A percentile compares a stretch with the other conserved stretches of the same genome.
Evolutionary conservation across 2,888 invertebrate genomes (phyloP).

Genomic region (Plagodis pulveraria): DNA sequence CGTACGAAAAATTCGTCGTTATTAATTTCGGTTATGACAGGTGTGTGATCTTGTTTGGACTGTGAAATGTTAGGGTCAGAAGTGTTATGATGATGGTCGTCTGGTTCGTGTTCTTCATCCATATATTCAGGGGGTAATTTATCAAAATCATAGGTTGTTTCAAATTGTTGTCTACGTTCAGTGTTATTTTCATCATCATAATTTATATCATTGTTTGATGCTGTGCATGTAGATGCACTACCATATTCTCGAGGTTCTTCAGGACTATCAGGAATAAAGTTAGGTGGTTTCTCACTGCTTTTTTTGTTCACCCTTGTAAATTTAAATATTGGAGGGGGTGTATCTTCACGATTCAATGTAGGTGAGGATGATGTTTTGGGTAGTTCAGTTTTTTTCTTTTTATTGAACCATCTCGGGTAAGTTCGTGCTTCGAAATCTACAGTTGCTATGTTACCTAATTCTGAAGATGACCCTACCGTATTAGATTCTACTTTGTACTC

Average conservation of each 20-base stretch:
- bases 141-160: constrained; percentile 81
- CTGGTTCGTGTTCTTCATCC: constrained; percentile 69
- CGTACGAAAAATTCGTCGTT: constrained; percentile 95
- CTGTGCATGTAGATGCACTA: constrained; percentile 45
- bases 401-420: constrained; percentile 89
- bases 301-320: constrained; percentile 87
- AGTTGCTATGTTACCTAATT: constrained; percentile 76
- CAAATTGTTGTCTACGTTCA: constrained; percentile 69
- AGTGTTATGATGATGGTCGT: constrained; percentile 53
- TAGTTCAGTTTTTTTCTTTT: constrained; percentile 73
- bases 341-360: constrained; percentile 80
- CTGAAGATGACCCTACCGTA: constrained; percentile 66
- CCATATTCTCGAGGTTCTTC: constrained; percentile 79
- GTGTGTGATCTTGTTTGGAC: constrained; percentile 77
- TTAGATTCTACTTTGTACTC: constrained; percentile 66
- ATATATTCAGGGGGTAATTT: constrained; percentile 85
- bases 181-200: constrained; percentile 57
- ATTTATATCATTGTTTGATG: constrained; percentile 50
- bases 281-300: constrained; percentile 74
- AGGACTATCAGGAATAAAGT: constrained; percentile 70
- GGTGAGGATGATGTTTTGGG: constrained; percentile 83
- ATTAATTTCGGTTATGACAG: constrained; percentile 93
- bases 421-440: constrained; percentile 91
- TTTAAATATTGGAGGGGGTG: constrained; percentile 86
- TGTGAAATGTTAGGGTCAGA: constrained; percentile 69